phyloP scores from a whole-genome alignment of 2,113 vertebrate species.

The Colius striatus region DNA sequence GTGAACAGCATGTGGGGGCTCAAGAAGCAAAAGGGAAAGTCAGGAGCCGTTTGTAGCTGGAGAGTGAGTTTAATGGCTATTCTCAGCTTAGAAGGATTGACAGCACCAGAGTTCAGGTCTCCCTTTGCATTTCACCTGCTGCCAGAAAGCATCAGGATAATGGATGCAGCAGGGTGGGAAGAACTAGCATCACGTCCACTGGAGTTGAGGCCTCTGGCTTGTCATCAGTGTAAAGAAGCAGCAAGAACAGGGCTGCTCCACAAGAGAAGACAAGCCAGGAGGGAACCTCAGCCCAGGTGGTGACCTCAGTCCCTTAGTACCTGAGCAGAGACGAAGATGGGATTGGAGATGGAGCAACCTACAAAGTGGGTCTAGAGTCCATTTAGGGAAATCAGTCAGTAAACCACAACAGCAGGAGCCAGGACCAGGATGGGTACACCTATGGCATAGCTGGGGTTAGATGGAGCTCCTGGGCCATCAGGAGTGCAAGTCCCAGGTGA shows the following conservation, averaged over 20 bases:
- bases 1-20: not conserved
- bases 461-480: not conserved
- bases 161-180: conserved; percentile 30
- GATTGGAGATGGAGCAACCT: not conserved
- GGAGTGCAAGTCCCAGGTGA: not conserved
- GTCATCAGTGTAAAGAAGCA: not conserved
- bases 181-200: not conserved
- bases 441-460: not conserved
- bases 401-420: not conserved
- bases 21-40: not conserved
- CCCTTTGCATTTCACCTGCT: not conserved
- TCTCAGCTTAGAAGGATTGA: not conserved
- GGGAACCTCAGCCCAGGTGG: not conserved
- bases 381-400: not conserved
- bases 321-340: not conserved
- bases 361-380: not conserved
- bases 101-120: not conserved
- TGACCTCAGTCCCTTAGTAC: accelerated
- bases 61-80: not conserved
- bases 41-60: not conserved
- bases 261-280: not conserved
- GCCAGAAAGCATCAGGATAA: conserved; percentile 50
- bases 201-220: not conserved
- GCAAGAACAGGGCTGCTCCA: not conserved
- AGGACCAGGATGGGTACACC: no score